Conservation (phyloP, 2,797 vertebrate genomes). For the Dicrostonyx torquatus region DNA sequence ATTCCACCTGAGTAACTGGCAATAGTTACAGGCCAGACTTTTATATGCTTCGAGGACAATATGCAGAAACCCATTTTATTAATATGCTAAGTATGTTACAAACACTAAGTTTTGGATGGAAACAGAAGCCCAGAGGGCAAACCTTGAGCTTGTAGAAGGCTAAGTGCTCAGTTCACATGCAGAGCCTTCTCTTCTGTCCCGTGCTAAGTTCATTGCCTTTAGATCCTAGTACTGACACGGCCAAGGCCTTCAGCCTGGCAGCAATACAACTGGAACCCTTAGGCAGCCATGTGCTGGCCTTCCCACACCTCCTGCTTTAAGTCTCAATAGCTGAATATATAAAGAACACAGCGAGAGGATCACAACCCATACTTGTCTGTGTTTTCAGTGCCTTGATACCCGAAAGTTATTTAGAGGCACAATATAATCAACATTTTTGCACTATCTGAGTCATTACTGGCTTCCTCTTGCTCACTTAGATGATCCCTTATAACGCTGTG, state of each 20-base stretch:
- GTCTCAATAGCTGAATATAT: not conserved
- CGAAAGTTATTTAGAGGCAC: not conserved
- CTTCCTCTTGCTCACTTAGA: not conserved
- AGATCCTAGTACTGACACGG: not conserved
- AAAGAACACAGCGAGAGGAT: not conserved
- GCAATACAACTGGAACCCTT: not conserved
- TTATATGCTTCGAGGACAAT: not conserved
- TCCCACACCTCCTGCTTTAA: not conserved
- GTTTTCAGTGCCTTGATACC: not conserved
- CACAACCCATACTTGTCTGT: not conserved
- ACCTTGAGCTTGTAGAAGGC: not conserved
- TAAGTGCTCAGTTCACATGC: not conserved
- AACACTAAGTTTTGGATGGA: conserved; percentile 14
- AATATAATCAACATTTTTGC: not conserved
- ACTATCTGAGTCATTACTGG: not conserved
- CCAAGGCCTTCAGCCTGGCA: not conserved
- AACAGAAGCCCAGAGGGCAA: not conserved
- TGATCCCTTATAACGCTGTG: not conserved
- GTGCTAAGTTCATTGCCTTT: not conserved
- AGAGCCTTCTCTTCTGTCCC: not conserved
- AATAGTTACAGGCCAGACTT: not conserved
- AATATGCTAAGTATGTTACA: not conserved
- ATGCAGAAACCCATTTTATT: not conserved
- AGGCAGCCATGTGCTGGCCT: not conserved
- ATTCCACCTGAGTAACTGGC: not conserved